These are phyloP conservation scores for Anguilla japonica DNA, from an alignment of 2,113 vertebrate species.

Conservation along the genomic window DNA sequence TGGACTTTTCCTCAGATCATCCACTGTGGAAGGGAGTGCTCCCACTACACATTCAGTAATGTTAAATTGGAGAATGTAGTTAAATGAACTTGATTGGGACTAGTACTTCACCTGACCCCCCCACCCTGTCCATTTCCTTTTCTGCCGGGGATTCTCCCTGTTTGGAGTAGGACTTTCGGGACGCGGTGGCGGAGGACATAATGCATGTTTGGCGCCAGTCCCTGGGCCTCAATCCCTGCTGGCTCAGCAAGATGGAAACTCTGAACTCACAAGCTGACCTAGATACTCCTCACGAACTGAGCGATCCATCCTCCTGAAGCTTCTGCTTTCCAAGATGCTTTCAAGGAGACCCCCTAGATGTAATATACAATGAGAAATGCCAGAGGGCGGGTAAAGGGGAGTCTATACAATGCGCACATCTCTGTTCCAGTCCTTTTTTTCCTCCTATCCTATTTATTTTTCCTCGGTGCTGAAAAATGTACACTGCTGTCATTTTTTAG, in stretches of 20 bases:
- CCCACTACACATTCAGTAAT: not conserved
- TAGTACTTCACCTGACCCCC: not conserved
- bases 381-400: not conserved
- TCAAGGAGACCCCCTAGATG: not conserved
- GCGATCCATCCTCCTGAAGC: not conserved
- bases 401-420: not conserved
- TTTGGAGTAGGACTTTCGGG: not conserved
- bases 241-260: constrained; percentile 58
- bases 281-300: constrained; percentile 43
- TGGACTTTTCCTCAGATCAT: not conserved
- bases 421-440: not conserved
- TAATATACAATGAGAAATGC: not conserved
- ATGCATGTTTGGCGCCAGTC: constrained; percentile 36
- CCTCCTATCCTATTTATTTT: no score
- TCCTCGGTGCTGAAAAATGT: no score
- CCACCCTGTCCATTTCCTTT: not conserved
- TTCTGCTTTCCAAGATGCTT: not conserved
- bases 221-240: constrained; percentile 52
- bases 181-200: not conserved
- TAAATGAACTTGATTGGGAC: not conserved
- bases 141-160: not conserved
- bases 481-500: no score
- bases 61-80: not conserved
- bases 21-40: not conserved
- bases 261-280: constrained; percentile 55